A percentile compares a stretch with the other conserved stretches of the same genome.
These are phyloP conservation scores for Astyanax mexicanus DNA, from an alignment of 2,797 vertebrate genomes.

Conservation along the genomic window DNA sequence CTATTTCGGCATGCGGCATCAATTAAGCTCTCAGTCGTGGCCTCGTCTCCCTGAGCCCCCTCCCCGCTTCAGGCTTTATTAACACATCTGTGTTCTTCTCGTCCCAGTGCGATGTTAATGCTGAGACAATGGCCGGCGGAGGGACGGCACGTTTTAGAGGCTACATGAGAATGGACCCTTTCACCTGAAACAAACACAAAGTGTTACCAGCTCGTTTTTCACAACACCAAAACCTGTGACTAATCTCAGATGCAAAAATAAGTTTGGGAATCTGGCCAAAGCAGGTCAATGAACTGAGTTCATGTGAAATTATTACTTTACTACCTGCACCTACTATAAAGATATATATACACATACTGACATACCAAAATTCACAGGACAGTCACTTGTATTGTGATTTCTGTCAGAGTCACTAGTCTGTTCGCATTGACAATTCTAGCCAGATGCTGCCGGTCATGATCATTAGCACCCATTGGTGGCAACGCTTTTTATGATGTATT, in stretches of 20 bases:
- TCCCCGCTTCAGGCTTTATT: slow-evolving; percentile 55
- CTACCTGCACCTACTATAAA: too few species aligned
- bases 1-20: slow-evolving; percentile 59
- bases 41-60: slow-evolving; percentile 48
- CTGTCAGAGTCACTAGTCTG: too few species aligned
- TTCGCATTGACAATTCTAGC: too few species aligned
- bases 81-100: slow-evolving; percentile 60
- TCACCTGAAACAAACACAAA: slow-evolving; percentile 24
- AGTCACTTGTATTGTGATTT: too few species aligned
- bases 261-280: background rate
- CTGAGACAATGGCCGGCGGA: slow-evolving; percentile 46
- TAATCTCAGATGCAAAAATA: background rate
- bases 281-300: background rate
- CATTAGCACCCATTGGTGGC: too few species aligned
- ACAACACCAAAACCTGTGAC: background rate
- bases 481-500: too few species aligned
- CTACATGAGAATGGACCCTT: slow-evolving; percentile 54
- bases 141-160: slow-evolving; percentile 58
- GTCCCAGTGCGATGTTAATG: slow-evolving; percentile 47
- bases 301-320: background rate
- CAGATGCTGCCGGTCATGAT: too few species aligned
- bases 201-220: slow-evolving; percentile 35
- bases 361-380: too few species aligned
- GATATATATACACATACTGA: background rate
- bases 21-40: slow-evolving; percentile 62